phyloP scores from a whole-genome alignment of 2,797 vertebrate species.

The Cryptoblepharus egeriae region DNA sequence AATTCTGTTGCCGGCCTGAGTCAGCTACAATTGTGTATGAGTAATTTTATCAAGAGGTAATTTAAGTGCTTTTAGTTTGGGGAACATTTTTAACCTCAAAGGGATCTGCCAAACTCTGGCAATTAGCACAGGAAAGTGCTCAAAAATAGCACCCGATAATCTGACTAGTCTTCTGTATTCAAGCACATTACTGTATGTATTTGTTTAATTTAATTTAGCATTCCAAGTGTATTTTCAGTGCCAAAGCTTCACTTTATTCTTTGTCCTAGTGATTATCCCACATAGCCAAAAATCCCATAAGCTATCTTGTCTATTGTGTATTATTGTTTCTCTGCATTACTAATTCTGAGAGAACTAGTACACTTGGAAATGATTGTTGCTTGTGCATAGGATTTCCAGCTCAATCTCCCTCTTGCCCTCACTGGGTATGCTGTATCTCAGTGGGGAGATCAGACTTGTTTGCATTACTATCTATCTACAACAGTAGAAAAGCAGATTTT shows the following conservation, averaged over 20 bases:
- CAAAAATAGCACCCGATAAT: constrained; percentile 3
- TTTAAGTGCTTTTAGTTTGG: neutral
- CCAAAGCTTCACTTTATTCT: accelerated
- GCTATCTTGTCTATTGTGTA: neutral
- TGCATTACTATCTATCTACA: too few species aligned
- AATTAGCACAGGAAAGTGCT: neutral
- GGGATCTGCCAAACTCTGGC: constrained; percentile 5
- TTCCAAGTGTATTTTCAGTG: neutral
- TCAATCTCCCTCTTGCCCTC: too few species aligned
- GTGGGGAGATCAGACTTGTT: too few species aligned
- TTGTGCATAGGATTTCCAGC: neutral
- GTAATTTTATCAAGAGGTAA: constrained; percentile 24
- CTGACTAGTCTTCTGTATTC: neutral
- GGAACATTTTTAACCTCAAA: constrained; percentile 14
- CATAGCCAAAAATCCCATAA: neutral
- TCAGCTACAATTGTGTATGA: neutral
- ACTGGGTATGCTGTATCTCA: too few species aligned
- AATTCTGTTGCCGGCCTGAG: neutral
- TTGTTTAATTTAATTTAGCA: neutral
- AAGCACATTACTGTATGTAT: neutral
- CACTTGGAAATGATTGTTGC: neutral
- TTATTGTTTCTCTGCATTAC: accelerated
- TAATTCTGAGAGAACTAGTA: neutral
- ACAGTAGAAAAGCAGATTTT: too few species aligned
- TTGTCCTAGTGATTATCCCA: too few species aligned